A percentile compares a stretch with the other conserved stretches of the same genome.
Evolutionary conservation across 2,113 vertebrate genomes (phyloP).

Genomic region (Paramisgurnus dabryanus): DNA sequence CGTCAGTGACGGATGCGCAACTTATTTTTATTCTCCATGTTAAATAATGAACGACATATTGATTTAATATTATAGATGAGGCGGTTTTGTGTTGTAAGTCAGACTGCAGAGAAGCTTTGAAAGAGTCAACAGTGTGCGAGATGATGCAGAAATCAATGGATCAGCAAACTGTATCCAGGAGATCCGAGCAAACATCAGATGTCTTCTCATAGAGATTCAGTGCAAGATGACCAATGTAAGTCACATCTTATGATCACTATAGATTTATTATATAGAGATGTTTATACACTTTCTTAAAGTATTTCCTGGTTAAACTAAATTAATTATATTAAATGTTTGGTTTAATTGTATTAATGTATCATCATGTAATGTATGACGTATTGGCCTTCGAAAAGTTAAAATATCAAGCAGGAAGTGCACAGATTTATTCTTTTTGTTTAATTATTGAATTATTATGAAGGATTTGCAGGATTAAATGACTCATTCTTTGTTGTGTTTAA

Average conservation of each 20-base stretch:
- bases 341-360: too few species aligned
- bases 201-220: background rate
- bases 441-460: background rate
- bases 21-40: background rate
- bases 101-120: background rate
- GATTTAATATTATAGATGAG: background rate
- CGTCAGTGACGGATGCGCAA: background rate
- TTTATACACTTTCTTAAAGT: background rate
- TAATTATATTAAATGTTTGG: too few species aligned
- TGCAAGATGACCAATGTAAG: conserved; percentile 40
- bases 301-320: too few species aligned
- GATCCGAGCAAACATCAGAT: conserved; percentile 8
- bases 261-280: background rate
- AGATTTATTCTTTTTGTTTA: too few species aligned
- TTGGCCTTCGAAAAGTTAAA: too few species aligned
- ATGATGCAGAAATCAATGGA: conserved; percentile 8
- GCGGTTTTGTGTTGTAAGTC: background rate
- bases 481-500: background rate
- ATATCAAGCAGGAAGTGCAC: too few species aligned
- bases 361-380: too few species aligned
- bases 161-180: conserved; percentile 27
- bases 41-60: background rate
- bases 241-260: background rate
- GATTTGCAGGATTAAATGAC: background rate
- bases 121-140: background rate